These are phyloP conservation scores for Anolis apletophallus DNA, from an alignment of 2,797 vertebrate species.

Conservation along the genomic window DNA sequence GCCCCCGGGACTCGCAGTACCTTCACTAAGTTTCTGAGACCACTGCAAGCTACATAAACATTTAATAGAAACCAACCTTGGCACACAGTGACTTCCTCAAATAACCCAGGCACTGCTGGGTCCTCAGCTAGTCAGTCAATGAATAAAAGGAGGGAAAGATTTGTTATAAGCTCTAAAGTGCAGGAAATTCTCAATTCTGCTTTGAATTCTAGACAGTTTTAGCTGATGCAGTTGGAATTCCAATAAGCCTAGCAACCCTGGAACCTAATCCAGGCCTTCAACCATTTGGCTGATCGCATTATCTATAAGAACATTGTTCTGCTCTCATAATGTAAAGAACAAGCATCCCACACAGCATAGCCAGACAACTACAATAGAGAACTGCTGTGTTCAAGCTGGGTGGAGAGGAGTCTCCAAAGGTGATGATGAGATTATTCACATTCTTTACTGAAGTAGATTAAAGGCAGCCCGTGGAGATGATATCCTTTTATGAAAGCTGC, in stretches of 20 bases:
- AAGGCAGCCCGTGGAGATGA: constrained; percentile 29
- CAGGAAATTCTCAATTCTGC: background rate
- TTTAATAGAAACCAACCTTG: too few species aligned
- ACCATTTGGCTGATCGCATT: background rate
- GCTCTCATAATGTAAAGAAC: background rate
- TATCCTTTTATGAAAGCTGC: constrained; percentile 29
- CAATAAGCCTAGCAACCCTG: background rate
- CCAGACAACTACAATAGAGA: background rate
- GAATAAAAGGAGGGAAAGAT: too few species aligned
- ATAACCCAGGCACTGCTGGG: too few species aligned
- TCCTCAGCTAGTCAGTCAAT: too few species aligned
- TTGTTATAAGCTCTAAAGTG: background rate
- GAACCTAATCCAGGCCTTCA: background rate
- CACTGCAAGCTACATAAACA: too few species aligned
- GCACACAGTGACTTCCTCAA: too few species aligned
- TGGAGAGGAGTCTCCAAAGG: constrained; percentile 18
- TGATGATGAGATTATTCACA: background rate
- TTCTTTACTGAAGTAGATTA: constrained; percentile 33
- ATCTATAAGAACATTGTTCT: too few species aligned
- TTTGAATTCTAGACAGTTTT: background rate
- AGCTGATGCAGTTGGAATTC: background rate
- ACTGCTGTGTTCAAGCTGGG: constrained; percentile 8
- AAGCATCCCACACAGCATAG: background rate
- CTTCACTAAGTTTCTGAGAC: too few species aligned
- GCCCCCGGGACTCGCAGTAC: too few species aligned